Conservation (phyloP, 1,140 invertebrate species). For the Pachypsylla venusta region DNA sequence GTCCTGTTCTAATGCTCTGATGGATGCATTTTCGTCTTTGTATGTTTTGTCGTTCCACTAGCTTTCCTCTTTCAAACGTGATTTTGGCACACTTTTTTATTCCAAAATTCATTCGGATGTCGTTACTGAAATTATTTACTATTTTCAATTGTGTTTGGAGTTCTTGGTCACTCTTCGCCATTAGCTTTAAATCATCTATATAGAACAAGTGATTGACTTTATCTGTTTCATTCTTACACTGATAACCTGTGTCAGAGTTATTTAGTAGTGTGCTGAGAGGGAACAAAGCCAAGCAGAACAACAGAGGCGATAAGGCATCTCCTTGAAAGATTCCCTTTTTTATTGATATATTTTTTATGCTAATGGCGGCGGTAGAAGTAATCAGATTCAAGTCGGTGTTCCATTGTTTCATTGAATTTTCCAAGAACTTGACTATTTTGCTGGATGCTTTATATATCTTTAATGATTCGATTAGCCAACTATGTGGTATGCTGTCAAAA, state of each 20-base stretch:
- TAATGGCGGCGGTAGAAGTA: neutral
- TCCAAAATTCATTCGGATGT: neutral
- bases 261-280: neutral
- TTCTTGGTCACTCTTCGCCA: neutral
- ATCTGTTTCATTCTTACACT: neutral
- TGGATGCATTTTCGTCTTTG: neutral
- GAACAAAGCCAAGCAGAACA: constrained; percentile 12
- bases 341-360: neutral
- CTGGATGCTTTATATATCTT: neutral
- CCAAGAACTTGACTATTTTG: neutral
- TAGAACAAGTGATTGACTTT: neutral
- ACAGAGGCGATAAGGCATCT: constrained; percentile 14
- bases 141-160: neutral
- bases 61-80: neutral
- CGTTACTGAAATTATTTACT: neutral
- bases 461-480: neutral
- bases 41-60: neutral
- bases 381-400: neutral
- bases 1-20: neutral
- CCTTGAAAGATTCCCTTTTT: constrained; percentile 17
- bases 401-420: neutral
- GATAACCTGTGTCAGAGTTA: neutral
- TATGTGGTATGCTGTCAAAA: neutral
- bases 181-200: neutral
- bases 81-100: neutral